Evolutionary conservation across 2,113 vertebrate genomes (phyloP), one percentile per base, ranked within the genome.

Genomic region (Hiodon alosoides): DNA sequence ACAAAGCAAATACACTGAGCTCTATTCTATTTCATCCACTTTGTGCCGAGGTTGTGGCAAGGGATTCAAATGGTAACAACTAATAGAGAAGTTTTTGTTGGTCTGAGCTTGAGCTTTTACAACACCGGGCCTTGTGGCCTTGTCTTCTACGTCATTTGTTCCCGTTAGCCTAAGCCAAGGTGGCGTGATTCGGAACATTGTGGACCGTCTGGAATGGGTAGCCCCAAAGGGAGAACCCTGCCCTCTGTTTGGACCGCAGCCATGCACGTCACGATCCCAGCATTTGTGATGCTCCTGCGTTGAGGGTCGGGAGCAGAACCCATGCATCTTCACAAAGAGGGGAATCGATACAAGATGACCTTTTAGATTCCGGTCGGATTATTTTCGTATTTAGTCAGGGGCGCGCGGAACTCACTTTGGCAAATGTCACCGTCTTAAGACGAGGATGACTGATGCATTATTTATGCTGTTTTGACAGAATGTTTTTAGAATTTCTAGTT

Each of bases 301-400:
- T 71, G 55, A 59, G 57, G 47, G 31, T 71, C 47, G 54, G 70
- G 70, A 71, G 31, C 13, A 2, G 55, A 50, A 71, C 48, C 54
- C 55, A 59, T 13, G 70, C 67, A 83, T 85, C 86, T 86, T 80
- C 76, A 16, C 31, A 31, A 31, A 77, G 50, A 76, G 69, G 8
- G 17, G 68, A 79, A 89, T 89, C 88, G 79, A 90, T 88, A 76
- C 67, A 46, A 67, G 69, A 72, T 86, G 88, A 89, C 88, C 85
- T 90, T 89, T 87, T 62, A 0, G 51, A 53, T 74, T 64, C 80
- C 73, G 77, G 79, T 67, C 77, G 78, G 67, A 85, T 79, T 83
- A 87, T 84, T 83, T 75, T 65, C 65, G 76, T 75, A 59, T 76
- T 76, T 60, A 78, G n/a, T 72, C 78, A 7, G 60, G 77, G 76